These are phyloP conservation scores for Melinaea menophilus DNA, from an alignment of 2,888 invertebrate species.

Conservation along the genomic window DNA sequence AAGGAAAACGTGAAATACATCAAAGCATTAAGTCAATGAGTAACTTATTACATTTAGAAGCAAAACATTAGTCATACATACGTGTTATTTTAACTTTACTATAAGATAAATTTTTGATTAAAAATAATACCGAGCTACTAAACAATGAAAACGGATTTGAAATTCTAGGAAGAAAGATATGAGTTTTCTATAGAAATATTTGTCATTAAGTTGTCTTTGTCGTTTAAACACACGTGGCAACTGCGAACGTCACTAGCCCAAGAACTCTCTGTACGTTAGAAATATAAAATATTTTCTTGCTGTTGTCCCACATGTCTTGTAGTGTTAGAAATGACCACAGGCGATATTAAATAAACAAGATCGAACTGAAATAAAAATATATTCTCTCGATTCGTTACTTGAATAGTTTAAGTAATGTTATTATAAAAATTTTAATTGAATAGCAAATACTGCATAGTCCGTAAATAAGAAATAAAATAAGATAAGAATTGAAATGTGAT, in stretches of 20 bases:
- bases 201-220: constrained; percentile 22
- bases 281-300: background rate
- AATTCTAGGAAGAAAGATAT: background rate
- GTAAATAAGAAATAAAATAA: too few species aligned
- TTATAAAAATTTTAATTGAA: too few species aligned
- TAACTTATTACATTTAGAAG: background rate
- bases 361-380: background rate
- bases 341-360: background rate
- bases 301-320: too few species aligned
- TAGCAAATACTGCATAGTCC: too few species aligned
- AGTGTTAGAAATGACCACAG: constrained; percentile 3
- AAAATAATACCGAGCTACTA: background rate
- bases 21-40: constrained; percentile 20
- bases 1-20: constrained; percentile 40
- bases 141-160: background rate
- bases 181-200: constrained; percentile 19
- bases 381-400: background rate
- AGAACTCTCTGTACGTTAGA: background rate
- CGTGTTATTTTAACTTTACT: background rate
- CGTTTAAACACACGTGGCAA: constrained; percentile 14
- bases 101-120: background rate
- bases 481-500: too few species aligned
- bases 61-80: background rate
- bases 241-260: constrained; percentile 20
- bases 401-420: too few species aligned